A percentile compares a stretch with the other conserved stretches of the same genome.
phyloP scores from a whole-genome alignment of 2,888 invertebrate genomes.

The Rhaphigaster nebulosa region DNA sequence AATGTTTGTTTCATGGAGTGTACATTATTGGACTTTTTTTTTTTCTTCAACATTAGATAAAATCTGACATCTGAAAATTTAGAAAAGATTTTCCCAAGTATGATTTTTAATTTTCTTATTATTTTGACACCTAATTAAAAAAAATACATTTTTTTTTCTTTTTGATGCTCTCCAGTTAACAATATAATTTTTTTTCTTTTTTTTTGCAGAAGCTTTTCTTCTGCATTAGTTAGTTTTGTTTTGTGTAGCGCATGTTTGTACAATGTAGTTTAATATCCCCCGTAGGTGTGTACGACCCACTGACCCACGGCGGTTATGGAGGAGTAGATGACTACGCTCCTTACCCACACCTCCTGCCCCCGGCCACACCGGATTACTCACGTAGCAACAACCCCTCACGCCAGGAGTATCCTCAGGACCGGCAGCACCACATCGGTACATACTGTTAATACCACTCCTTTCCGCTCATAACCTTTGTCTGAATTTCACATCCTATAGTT shows the following conservation, averaged over 20 bases:
- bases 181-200: background rate
- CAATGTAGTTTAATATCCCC: conserved; percentile 57
- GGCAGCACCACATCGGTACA: conserved; percentile 88
- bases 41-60: too few relatives aligned
- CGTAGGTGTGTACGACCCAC: conserved; percentile 78
- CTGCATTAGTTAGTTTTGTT: background rate
- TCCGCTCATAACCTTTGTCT: background rate
- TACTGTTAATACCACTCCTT: conserved; percentile 60
- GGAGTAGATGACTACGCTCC: conserved; percentile 88
- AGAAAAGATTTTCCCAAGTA: too few relatives aligned
- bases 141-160: too few relatives aligned
- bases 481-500: background rate
- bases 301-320: conserved; percentile 86
- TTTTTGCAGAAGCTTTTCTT: conserved; percentile 15
- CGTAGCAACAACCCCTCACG: conserved; percentile 85
- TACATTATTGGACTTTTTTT: too few relatives aligned
- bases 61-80: too few relatives aligned
- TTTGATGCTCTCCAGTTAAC: background rate
- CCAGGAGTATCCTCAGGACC: conserved; percentile 79
- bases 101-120: too few relatives aligned
- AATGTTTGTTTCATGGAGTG: too few relatives aligned
- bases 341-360: conserved; percentile 82
- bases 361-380: conserved; percentile 79
- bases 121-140: too few relatives aligned
- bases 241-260: conserved; percentile 40